These are phyloP conservation scores for Drosophila anceps DNA, from an alignment of 2,888 invertebrate species.

Conservation along the genomic window DNA sequence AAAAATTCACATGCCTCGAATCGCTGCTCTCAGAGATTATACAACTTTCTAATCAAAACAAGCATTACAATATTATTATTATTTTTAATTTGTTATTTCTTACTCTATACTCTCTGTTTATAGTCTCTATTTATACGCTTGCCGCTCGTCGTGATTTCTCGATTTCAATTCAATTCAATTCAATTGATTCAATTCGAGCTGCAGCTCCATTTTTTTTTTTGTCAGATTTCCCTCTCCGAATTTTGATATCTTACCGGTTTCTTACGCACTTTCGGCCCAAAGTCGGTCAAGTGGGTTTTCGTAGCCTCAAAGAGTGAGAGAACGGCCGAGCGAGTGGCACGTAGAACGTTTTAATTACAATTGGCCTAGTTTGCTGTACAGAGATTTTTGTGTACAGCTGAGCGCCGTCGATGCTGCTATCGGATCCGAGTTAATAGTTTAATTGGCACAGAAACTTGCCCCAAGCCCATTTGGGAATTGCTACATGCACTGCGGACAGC, in stretches of 20 bases:
- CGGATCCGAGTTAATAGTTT: constrained; percentile 74
- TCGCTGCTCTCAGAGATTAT: constrained; percentile 66
- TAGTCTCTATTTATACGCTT: constrained; percentile 12
- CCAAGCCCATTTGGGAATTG: constrained; percentile 21
- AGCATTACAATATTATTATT: constrained; percentile 60
- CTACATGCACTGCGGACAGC: constrained; percentile 5
- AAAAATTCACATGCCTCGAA: constrained; percentile 70
- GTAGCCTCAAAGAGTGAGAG: background rate
- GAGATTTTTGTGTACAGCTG: constrained; percentile 37
- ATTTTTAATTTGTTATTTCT: constrained; percentile 14
- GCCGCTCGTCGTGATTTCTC: constrained; percentile 24
- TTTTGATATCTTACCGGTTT: constrained; percentile 34
- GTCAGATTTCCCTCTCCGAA: background rate
- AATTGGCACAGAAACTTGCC: constrained; percentile 60
- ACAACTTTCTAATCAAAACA: constrained; percentile 79
- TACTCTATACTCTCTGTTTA: constrained; percentile 27
- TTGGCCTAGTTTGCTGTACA: constrained; percentile 73
- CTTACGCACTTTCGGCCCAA: constrained; percentile 40
- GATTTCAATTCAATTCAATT: constrained; percentile 47
- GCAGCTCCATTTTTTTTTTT: constrained; percentile 2
- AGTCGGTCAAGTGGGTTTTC: constrained; percentile 36
- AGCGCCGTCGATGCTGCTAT: constrained; percentile 43
- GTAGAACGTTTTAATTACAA: constrained; percentile 82
- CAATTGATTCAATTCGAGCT: constrained; percentile 59
- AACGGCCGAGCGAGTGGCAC: constrained; percentile 45